Conservation (phyloP, 2,888 invertebrate species). For the Torymus aiolomorphi region DNA sequence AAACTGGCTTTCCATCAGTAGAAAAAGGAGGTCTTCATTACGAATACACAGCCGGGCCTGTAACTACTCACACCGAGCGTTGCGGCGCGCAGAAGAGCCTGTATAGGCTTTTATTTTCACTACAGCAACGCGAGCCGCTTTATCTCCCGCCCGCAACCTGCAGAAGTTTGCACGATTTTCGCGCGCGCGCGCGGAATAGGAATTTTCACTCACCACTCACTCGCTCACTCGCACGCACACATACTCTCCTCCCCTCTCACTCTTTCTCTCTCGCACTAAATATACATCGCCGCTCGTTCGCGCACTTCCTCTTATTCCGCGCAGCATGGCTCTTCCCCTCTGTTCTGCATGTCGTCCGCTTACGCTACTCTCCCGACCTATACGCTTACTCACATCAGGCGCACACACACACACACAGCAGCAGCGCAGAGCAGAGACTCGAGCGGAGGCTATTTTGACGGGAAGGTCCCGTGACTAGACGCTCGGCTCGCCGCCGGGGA, state of each 20-base stretch:
- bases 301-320: slow-evolving; percentile 47
- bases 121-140: no score
- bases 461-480: slow-evolving; percentile 87
- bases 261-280: neutral
- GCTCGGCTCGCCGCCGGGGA: slow-evolving; percentile 70
- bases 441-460: slow-evolving; percentile 84
- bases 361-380: neutral
- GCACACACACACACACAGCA: neutral
- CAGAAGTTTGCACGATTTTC: no score
- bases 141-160: neutral
- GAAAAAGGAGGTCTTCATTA: no score
- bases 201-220: no score
- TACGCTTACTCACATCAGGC: neutral
- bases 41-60: no score
- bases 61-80: no score
- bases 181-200: no score
- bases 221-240: no score
- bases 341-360: slow-evolving; percentile 13
- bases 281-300: neutral
- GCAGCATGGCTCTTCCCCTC: slow-evolving; percentile 34
- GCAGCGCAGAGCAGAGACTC: slow-evolving; percentile 5
- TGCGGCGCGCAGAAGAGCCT: no score
- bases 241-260: neutral
- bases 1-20: no score
- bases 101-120: no score